Base-by-base conservation (phyloP, 2,888 invertebrate genomes). In the Epinotia bilunana region DNA sequence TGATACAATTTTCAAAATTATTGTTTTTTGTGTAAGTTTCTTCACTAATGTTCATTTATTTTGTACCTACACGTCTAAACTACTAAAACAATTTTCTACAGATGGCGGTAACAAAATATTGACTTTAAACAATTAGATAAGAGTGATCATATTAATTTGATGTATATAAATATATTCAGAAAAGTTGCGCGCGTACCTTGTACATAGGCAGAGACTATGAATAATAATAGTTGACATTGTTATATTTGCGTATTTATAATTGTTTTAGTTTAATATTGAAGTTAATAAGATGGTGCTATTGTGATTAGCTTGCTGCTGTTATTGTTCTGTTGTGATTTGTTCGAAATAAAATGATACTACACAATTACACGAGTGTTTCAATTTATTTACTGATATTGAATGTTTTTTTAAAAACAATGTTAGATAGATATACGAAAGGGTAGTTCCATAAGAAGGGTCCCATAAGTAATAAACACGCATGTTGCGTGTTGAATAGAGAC, bases 161-260 rank as follows among this genome's bases (percentile, higher is more conserved):
- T 68, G 13, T 23, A 60, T 60, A 58, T 60, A 58, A 46, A 58
- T 68, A 5, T 13, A 60, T 28, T 23, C n/a, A 60, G 6, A 58
- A 60, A 9, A 18, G 23, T 33, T 60, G 71, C 71, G 71, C 75
- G 71, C 75, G 75, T 75, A 75, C 70, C 74, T 74, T 74, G 61
- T 73, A 46, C 43, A 60, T 60, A 60, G 39, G 39, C 39, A 39
- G 9, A 39, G 7, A 39, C 39, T 39, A 39, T n/a, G n/a, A n/a
- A n/a, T 28, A 9, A 39, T 39, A 39, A 9, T 39, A 39, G 23
- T n/a, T 20, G 9, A 58, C 11, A 60, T 69, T 69, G 46, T 69
- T 58, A 23, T 46, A 20, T 20, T 68, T 57, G 68, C 20, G 43
- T 23, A 43, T 58, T 39, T 43, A 58, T 2, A 43, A 60, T 60